Conservation (phyloP, 2,797 vertebrate genomes). For the Silurus aristotelis region DNA sequence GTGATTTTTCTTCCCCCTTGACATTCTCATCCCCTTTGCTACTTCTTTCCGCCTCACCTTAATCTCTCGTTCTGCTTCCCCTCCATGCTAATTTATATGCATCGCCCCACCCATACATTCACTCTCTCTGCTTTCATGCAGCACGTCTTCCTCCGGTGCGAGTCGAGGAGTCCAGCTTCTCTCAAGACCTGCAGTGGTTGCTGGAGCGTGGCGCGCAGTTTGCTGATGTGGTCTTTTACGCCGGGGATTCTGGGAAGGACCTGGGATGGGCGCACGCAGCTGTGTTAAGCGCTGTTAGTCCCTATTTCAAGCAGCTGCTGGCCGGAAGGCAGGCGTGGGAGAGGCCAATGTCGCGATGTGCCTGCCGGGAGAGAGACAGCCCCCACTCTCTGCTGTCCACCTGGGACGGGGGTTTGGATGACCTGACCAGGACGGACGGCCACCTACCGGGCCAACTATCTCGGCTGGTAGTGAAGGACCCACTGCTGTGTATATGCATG, state of each 20-base stretch:
- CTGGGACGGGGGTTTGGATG: constrained; percentile 72
- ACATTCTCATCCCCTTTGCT: not conserved
- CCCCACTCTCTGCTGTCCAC: constrained; percentile 78
- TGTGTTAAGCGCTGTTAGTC: constrained; percentile 87
- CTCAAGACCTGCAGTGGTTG: constrained; percentile 87
- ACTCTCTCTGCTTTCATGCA: constrained; percentile 58
- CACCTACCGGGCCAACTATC: constrained; percentile 72
- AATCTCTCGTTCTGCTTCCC: not conserved
- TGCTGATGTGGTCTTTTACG: constrained; percentile 88
- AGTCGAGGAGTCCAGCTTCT: constrained; percentile 88
- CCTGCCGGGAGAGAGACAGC: constrained; percentile 74
- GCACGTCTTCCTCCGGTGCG: constrained; percentile 90
- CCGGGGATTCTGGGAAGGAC: constrained; percentile 79
- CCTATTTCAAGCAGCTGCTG: constrained; percentile 90
- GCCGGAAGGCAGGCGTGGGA: constrained; percentile 78
- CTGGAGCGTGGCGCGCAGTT: constrained; percentile 87
- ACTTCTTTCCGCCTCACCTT: constrained; percentile 3
- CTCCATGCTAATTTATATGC: constrained; percentile 10
- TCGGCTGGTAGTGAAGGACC: constrained; percentile 89
- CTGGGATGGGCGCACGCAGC: constrained; percentile 87
- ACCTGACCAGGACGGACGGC: constrained; percentile 71
- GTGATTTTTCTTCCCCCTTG: constrained; percentile 21
- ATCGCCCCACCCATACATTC: not conserved
- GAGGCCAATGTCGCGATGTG: constrained; percentile 75
- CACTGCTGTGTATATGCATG: constrained; percentile 84